Evolutionary conservation across 2,113 vertebrate species (phyloP).

Genomic region (Arenaria interpres): DNA sequence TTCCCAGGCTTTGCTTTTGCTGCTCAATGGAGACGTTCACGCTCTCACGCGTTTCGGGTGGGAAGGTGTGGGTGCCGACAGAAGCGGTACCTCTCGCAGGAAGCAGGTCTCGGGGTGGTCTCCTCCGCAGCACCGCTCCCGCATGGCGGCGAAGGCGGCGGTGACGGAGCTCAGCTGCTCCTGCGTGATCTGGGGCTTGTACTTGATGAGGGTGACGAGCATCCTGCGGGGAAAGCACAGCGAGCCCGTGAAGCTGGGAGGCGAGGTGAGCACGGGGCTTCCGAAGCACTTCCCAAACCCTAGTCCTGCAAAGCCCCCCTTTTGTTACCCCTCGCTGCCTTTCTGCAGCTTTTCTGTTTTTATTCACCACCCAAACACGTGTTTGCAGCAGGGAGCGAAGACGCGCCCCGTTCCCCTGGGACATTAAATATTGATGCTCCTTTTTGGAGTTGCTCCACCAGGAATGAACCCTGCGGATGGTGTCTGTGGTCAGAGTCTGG

Average conservation of each 20-base stretch:
- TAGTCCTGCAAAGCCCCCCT: neutral
- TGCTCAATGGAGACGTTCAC: neutral
- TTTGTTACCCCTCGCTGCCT: neutral
- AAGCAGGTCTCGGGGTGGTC: conserved; percentile 19
- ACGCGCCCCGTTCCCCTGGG: accelerated
- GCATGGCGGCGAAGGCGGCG: neutral
- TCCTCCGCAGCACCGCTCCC: conserved; percentile 23
- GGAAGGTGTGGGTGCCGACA: accelerated
- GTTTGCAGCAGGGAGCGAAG: neutral
- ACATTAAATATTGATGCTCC: accelerated
- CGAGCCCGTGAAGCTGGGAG: neutral
- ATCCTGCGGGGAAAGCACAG: conserved; percentile 9
- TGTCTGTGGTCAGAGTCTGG: too few species aligned
- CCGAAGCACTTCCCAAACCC: accelerated
- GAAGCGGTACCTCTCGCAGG: neutral
- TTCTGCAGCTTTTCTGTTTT: too few species aligned
- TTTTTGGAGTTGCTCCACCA: neutral
- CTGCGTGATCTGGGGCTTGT: neutral
- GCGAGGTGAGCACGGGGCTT: accelerated
- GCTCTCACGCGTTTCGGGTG: neutral
- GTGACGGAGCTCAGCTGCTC: neutral
- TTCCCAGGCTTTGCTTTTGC: neutral
- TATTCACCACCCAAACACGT: accelerated
- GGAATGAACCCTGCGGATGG: accelerated
- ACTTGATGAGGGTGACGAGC: conserved; percentile 36